Evolutionary conservation across 1,140 invertebrate species (phyloP), one percentile per base, ranked within the genome.

Genomic region (Frieseomelitta varia): DNA sequence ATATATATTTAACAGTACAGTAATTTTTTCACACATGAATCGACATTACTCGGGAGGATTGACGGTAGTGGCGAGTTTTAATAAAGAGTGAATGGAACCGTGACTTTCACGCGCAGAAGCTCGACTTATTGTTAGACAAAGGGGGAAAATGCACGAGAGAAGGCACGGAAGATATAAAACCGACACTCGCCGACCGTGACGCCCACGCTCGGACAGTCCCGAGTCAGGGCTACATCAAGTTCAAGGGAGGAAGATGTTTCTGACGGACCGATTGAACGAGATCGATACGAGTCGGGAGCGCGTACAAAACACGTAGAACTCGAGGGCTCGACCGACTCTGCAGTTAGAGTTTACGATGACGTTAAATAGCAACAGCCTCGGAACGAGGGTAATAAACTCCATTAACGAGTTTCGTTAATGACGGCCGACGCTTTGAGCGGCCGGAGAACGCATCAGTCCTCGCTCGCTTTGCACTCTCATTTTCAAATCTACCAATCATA

Each of bases 141-240:
- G 65, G 58, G 19, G 19, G 0, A 34, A 58, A 39, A 30, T 21
- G 24, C 39, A 47, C n/a, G 19, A 56, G 10, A 51, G 12, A 55
- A 56, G 34, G 65, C 51, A 51, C 14, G 4, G 19, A 24, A 30
- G 15, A 39, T 39, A 15, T 30, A 55, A 15, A n/a, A 55, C 53
- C 51, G n/a, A 79, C 21, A 65, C 21, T 34, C 30, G 27, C 56
- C 55, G 30, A 39, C 27, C 24, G 30, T 15, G 84, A 78, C 84
- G 69, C 86, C 86, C 79, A 84, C 86, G 79, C 86, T 61, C 34
- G 39, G 39, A 47, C 39, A 74, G 87, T 81, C 73, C 30, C 2
- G 21, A 86, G 84, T 81, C 84, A 89, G 84, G 87, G 87, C 58
- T 74, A 63, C 68, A 80, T 84, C 87, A 84, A 86, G 67, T 73